Evolutionary conservation across 2,888 invertebrate species (phyloP).

Genomic region (Papilio gigon): DNA sequence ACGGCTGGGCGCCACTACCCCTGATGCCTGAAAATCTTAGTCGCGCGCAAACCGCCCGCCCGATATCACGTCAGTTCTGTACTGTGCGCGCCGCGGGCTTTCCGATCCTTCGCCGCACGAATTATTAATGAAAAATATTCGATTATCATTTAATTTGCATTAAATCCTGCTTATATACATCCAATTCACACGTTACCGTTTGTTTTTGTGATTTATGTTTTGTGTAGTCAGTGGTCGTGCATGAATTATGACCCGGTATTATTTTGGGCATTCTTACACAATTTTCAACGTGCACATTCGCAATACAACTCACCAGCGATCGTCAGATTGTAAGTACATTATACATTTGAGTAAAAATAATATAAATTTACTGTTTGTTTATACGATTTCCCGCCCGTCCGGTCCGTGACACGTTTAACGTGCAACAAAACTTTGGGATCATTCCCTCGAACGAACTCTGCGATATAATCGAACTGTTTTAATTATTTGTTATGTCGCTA

Average conservation of each 20-base stretch:
- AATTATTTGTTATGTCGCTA: no score
- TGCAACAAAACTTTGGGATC: background rate
- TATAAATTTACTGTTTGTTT: background rate
- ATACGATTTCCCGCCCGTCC: slow-evolving; percentile 11
- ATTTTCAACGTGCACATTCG: slow-evolving; percentile 51
- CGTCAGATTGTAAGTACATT: slow-evolving; percentile 35
- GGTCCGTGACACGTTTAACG: background rate
- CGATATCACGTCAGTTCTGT: slow-evolving; percentile 48
- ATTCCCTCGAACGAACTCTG: background rate
- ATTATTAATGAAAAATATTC: slow-evolving; percentile 39
- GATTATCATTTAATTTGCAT: slow-evolving; percentile 2
- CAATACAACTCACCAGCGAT: slow-evolving; percentile 9
- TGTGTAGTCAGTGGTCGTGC: slow-evolving; percentile 49
- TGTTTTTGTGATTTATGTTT: slow-evolving; percentile 41
- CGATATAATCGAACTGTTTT: no score
- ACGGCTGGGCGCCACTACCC: slow-evolving; percentile 66
- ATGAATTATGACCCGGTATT: slow-evolving; percentile 67
- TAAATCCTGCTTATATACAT: background rate
- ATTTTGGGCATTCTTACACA: slow-evolving; percentile 72
- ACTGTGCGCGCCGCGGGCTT: slow-evolving; percentile 41
- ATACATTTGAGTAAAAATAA: slow-evolving; percentile 1
- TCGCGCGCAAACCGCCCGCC: slow-evolving; percentile 66
- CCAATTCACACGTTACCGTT: background rate
- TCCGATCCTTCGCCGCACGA: slow-evolving; percentile 21
- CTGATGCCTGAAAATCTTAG: slow-evolving; percentile 44